Percentiles rank a stretch among this genome's conserved stretches.
Evolutionary conservation across 2,113 vertebrate genomes (phyloP).

Genomic region (Neolamprologus toae): DNA sequence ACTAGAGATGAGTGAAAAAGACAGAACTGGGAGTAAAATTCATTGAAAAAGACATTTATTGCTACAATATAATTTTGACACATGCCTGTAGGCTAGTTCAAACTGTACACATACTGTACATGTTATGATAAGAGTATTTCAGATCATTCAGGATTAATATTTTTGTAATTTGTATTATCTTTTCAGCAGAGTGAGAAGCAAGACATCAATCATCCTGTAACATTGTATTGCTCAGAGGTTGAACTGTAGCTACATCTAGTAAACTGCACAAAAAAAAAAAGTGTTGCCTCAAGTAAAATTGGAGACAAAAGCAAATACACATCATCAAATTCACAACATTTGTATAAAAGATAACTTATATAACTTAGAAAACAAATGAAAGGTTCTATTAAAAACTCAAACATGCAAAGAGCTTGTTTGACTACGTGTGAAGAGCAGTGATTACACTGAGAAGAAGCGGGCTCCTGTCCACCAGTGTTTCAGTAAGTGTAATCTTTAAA

Average conservation of each 20-base stretch:
- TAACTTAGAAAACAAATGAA: slow-evolving; percentile 44
- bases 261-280: slow-evolving; percentile 12
- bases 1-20: not conserved
- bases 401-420: slow-evolving; percentile 38
- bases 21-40: not conserved
- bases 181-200: slow-evolving; percentile 19
- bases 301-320: slow-evolving; percentile 28
- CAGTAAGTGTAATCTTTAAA: not conserved
- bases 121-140: slow-evolving; percentile 31
- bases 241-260: slow-evolving; percentile 30
- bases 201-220: slow-evolving; percentile 20
- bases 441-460: slow-evolving; percentile 21
- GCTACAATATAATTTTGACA: slow-evolving; percentile 51
- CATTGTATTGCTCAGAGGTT: slow-evolving; percentile 40
- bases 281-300: slow-evolving; percentile 17
- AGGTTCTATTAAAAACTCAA: slow-evolving; percentile 44
- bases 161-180: not conserved
- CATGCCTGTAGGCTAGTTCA: slow-evolving; percentile 57
- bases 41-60: slow-evolving; percentile 64
- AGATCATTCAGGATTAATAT: slow-evolving; percentile 2
- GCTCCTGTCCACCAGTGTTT: slow-evolving; percentile 1
- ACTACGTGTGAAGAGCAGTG: slow-evolving; percentile 25
- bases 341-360: slow-evolving; percentile 68
- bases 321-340: slow-evolving; percentile 35
- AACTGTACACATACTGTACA: slow-evolving; percentile 64